Evolutionary conservation across 2,888 invertebrate genomes (phyloP).

Genomic region (Cosmia trapezina): DNA sequence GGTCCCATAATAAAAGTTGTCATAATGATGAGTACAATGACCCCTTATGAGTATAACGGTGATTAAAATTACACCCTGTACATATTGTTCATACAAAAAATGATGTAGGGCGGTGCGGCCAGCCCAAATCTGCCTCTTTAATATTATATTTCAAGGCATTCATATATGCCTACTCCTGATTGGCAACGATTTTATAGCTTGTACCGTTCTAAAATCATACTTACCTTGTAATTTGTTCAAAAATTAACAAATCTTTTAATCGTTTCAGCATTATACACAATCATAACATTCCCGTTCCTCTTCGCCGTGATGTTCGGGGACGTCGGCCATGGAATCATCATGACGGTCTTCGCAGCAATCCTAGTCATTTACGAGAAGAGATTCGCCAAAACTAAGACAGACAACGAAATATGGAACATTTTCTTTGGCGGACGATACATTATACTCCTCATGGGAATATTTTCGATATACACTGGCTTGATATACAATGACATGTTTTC

Average conservation of each 20-base stretch:
- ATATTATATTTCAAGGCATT: not conserved
- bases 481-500: slow-evolving; percentile 94
- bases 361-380: slow-evolving; percentile 92
- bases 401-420: slow-evolving; percentile 93
- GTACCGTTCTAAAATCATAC: not conserved
- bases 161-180: not conserved
- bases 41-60: too few species aligned
- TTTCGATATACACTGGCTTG: slow-evolving; percentile 94
- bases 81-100: not conserved
- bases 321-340: slow-evolving; percentile 93
- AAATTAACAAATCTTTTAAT: not conserved
- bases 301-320: slow-evolving; percentile 96
- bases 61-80: too few species aligned
- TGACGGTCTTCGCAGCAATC: slow-evolving; percentile 92
- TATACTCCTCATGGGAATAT: slow-evolving; percentile 93
- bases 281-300: slow-evolving; percentile 94
- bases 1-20: too few species aligned
- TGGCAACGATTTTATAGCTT: too few species aligned
- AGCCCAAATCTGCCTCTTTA: not conserved
- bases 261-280: slow-evolving; percentile 92
- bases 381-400: slow-evolving; percentile 86
- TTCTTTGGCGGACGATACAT: slow-evolving; percentile 94
- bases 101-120: not conserved
- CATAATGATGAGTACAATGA: too few species aligned
- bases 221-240: not conserved